Conservation (phyloP, 2,113 vertebrate genomes). For the Cichladusa arquata region DNA sequence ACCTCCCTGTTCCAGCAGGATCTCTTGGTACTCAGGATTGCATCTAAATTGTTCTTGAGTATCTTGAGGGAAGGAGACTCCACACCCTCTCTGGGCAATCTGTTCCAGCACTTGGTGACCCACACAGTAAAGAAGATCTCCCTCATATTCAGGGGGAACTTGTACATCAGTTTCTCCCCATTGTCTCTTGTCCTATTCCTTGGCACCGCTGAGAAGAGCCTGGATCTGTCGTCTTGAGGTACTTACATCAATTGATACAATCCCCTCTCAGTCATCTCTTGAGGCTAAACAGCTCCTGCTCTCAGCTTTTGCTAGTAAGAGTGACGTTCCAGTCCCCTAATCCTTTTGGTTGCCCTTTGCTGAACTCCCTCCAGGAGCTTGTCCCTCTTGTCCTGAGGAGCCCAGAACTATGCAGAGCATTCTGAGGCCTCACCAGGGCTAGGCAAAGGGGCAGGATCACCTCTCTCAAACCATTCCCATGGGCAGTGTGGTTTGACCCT, state of each 20-base stretch:
- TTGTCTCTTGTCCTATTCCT: background rate
- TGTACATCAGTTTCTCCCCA: background rate
- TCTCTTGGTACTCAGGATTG: background rate
- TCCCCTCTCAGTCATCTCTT: background rate
- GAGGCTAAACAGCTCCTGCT: background rate
- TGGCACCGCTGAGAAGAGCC: background rate
- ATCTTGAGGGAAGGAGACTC: background rate
- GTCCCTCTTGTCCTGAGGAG: background rate
- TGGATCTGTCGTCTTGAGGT: background rate
- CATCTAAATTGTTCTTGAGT: background rate
- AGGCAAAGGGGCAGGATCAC: background rate
- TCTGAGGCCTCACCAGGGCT: background rate
- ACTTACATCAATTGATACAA: background rate
- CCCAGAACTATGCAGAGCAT: background rate
- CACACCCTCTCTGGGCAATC: background rate
- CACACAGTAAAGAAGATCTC: rapidly evolving
- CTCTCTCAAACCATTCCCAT: background rate
- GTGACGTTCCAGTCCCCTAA: background rate
- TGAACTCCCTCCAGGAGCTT: background rate
- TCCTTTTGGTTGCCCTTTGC: background rate
- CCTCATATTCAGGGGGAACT: background rate
- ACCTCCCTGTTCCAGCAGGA: background rate
- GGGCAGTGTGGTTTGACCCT: background rate
- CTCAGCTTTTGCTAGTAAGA: background rate
- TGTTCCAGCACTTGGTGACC: background rate